Percentiles rank a stretch among this genome's conserved stretches.
Evolutionary conservation across 1,140 invertebrate genomes (phyloP).

Genomic region (Cecropterus lyciades): DNA sequence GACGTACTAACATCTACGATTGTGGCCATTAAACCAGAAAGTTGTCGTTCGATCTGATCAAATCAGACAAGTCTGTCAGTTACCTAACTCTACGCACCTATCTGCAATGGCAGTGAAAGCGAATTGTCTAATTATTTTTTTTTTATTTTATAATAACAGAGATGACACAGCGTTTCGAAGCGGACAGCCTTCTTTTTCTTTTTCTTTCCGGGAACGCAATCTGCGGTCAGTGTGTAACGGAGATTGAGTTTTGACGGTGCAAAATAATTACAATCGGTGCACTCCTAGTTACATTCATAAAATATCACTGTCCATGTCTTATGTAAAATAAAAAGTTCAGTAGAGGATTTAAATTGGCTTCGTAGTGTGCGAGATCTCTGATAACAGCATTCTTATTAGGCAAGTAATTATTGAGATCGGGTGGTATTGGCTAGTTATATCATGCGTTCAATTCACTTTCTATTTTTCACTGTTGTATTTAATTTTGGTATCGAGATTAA

Average conservation of each 20-base stretch:
- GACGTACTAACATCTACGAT: slow-evolving; percentile 21
- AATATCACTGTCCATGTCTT: slow-evolving; percentile 45
- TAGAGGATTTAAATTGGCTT: slow-evolving; percentile 51
- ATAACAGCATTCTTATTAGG: slow-evolving; percentile 49
- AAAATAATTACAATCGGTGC: slow-evolving; percentile 47
- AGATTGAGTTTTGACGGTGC: slow-evolving; percentile 55
- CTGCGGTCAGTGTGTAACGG: slow-evolving; percentile 54
- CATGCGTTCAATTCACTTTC: slow-evolving; percentile 37
- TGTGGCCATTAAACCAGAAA: slow-evolving; percentile 59
- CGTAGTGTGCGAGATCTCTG: slow-evolving; percentile 42
- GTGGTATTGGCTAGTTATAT: slow-evolving; percentile 41
- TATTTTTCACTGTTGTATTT: slow-evolving; percentile 34
- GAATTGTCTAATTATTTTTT: slow-evolving; percentile 78
- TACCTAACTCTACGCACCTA: slow-evolving; percentile 71
- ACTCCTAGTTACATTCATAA: slow-evolving; percentile 43
- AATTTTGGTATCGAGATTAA: slow-evolving; percentile 24
- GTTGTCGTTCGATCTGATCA: slow-evolving; percentile 60
- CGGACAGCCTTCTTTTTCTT: slow-evolving; percentile 44
- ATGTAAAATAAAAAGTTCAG: slow-evolving; percentile 42
- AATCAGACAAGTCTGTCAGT: slow-evolving; percentile 64
- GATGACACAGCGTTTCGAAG: slow-evolving; percentile 71
- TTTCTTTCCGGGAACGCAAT: slow-evolving; percentile 54
- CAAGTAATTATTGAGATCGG: slow-evolving; percentile 45
- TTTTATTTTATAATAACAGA: slow-evolving; percentile 69
- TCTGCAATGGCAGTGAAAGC: slow-evolving; percentile 71